Base-by-base conservation (phyloP, 2,888 invertebrate genomes). In the Pollenia angustigena region DNA sequence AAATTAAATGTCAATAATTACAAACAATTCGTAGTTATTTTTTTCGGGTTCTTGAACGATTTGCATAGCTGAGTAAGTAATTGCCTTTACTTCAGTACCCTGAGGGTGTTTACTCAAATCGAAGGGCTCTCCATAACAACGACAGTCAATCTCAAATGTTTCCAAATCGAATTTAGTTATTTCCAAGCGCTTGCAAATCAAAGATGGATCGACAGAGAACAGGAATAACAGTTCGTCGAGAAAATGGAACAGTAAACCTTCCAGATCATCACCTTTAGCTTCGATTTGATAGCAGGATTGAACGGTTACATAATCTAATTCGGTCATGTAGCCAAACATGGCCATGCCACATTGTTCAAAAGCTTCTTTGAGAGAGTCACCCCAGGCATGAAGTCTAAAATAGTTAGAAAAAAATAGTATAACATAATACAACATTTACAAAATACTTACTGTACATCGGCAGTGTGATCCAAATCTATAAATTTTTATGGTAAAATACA, bases 61-160 rank as follows among this genome's bases (percentile, higher is more conserved):
- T 94, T 99, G 99, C 99, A 99, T 99, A 79, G 99, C 98, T 9
- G 99, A 99, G 94, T 99, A 99, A 6, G 99, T 99, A 89, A 99
- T 99, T 48, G 99, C 99, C 93, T 99, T 99, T 3, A 99, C 98
- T 94, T 99, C 99, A 2, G 98, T 97, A 14, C 99, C 99, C 94
- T 99, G 99, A 0, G 99, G 98, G 94, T 99, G 99, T 93, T 98
- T 99, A 1, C 96, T 96, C 80, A 99, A 94, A 90, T 95, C 95
- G 94, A 99, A 99, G 90, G 97, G 96, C 94, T 99, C 99, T n/a
- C 99, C 99, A 91, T 96, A 97, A 92, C 96, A 96, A 89, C 95
- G 95, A 90, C 96, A 96, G 89, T 95, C 96, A 91, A 99, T 97
- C 91, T 95, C 95, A 92, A 97, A 97, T 90, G 96, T 96, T 90